These are phyloP conservation scores for Galeopsomyia nigrocyanea DNA, from an alignment of 2,888 invertebrate species.

Conservation along the genomic window DNA sequence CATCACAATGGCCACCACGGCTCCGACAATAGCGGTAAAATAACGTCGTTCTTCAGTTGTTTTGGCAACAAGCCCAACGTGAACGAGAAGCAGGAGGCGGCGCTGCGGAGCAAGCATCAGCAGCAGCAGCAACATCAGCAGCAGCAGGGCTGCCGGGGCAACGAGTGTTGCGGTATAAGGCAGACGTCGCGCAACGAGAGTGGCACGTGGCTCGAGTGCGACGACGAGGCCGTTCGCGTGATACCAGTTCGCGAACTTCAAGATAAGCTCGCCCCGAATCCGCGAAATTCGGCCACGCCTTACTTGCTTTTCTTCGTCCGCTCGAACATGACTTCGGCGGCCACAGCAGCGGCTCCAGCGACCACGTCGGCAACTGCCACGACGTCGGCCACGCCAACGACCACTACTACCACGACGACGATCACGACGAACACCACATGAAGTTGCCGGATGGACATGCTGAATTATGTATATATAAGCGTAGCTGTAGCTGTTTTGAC, in stretches of 20 bases:
- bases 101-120: conserved; percentile 41
- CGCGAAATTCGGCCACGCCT: conserved; percentile 85
- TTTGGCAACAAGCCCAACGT: conserved; percentile 62
- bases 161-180: conserved; percentile 73
- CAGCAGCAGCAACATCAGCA: conserved; percentile 28
- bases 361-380: neutral
- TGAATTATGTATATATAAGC: conserved; percentile 35
- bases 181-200: conserved; percentile 61
- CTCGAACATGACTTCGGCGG: conserved; percentile 53
- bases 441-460: conserved; percentile 8
- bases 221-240: conserved; percentile 87
- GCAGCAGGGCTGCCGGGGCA: conserved; percentile 69
- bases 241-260: conserved; percentile 84
- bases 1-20: conserved; percentile 39
- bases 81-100: conserved; percentile 62
- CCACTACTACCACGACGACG: conserved; percentile 5
- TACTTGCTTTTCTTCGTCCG: conserved; percentile 88
- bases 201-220: conserved; percentile 86
- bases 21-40: conserved; percentile 33
- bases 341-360: conserved; percentile 4
- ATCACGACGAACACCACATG: conserved; percentile 18
- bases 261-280: conserved; percentile 81
- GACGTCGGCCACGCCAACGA: neutral
- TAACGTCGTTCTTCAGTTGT: conserved; percentile 46
- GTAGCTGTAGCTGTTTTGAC: conserved; percentile 37